These are phyloP conservation scores for Micoletzkya japonica DNA, from an alignment of 2,888 invertebrate genomes.

Conservation along the genomic window DNA sequence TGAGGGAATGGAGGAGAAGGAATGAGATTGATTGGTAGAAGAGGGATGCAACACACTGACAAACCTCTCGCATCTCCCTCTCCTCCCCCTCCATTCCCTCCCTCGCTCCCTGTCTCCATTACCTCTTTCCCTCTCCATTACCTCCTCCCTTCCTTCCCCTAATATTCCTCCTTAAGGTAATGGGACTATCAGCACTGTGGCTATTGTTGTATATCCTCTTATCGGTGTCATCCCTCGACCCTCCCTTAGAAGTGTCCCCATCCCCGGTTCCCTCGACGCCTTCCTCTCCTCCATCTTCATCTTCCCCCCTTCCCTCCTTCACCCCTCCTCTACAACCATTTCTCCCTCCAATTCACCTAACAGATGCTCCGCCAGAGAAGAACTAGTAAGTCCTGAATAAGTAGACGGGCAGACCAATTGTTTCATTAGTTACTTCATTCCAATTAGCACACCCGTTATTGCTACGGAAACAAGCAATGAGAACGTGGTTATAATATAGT, in stretches of 20 bases:
- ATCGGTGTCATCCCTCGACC: too few species aligned
- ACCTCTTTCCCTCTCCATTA: conserved; percentile 12
- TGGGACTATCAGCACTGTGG: too few species aligned
- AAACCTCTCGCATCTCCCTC: neutral
- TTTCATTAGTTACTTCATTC: neutral
- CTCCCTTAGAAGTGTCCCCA: too few species aligned
- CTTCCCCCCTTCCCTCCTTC: conserved; percentile 1
- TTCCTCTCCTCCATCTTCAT: too few species aligned
- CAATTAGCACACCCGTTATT: neutral
- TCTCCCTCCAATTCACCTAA: conserved; percentile 19
- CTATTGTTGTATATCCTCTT: too few species aligned
- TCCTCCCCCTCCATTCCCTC: neutral
- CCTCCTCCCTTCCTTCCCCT: too few species aligned
- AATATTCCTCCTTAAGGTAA: too few species aligned
- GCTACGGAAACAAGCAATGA: neutral
- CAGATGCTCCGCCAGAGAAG: conserved; percentile 18
- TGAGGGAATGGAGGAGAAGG: too few species aligned
- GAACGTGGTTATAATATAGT: too few species aligned
- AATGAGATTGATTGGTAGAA: too few species aligned
- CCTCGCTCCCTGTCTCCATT: neutral
- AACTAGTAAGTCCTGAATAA: conserved; percentile 27
- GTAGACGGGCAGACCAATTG: neutral
- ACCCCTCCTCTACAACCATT: conserved; percentile 9
- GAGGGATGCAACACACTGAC: neutral
- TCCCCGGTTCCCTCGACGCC: too few species aligned